phyloP scores from a whole-genome alignment of 2,797 vertebrate genomes.

The Toxotes lorentzi region DNA sequence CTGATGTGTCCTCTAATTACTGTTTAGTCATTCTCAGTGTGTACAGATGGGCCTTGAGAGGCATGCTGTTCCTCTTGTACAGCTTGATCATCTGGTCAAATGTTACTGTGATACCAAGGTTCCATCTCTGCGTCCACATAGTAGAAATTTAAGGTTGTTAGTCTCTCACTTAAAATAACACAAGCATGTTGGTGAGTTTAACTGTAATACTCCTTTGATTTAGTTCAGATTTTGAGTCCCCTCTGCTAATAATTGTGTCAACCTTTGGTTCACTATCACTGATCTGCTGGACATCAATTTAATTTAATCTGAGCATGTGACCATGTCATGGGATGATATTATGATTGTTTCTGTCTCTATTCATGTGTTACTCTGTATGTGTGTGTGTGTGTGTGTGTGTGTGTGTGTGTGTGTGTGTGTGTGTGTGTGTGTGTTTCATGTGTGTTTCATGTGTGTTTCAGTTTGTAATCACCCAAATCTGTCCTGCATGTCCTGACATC shows the following conservation, averaged over 20 bases:
- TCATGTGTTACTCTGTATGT: constrained; percentile 4
- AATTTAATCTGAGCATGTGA: not conserved
- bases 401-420: constrained; percentile 19
- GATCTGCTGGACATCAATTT: not conserved
- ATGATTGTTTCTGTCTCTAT: not conserved
- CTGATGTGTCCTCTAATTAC: not conserved
- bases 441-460: constrained; percentile 19
- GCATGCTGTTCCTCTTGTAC: not conserved
- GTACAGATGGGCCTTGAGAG: not conserved
- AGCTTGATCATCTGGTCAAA: not conserved
- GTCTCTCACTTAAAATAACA: not conserved
- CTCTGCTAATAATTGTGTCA: not conserved
- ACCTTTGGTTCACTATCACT: not conserved
- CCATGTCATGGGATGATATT: not conserved
- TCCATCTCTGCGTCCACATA: not conserved
- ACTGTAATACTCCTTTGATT: not conserved
- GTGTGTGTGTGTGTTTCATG: constrained; percentile 19
- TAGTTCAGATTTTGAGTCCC: not conserved
- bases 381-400: constrained; percentile 18
- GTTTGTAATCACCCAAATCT: constrained; percentile 18
- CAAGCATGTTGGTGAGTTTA: not conserved
- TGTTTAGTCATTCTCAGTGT: constrained; percentile 3
- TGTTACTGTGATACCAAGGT: not conserved
- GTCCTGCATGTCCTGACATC: constrained; percentile 29
- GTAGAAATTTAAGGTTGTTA: not conserved